Base-by-base conservation (phyloP, 1,140 invertebrate species). In the Tetramorium simillimum region DNA sequence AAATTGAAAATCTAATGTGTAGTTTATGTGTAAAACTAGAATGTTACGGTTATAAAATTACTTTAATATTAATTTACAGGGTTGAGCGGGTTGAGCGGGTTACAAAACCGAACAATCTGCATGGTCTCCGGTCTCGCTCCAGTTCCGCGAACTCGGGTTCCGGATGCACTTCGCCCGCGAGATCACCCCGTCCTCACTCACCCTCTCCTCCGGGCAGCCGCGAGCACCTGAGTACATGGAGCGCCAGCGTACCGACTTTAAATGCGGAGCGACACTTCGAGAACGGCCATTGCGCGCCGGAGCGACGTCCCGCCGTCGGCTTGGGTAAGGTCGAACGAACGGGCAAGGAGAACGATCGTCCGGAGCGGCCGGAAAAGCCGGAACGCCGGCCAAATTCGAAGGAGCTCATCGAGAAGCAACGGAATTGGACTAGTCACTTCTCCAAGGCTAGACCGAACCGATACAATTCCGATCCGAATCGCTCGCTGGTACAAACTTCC, bases 361-460 rank as follows among this genome's bases (percentile, higher is more conserved):
- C 94, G 0, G 96, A 96, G 12, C 96, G 96, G 81, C 97, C 97
- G 0, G 97, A 98, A 86, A 98, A 98, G 94, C 97, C 97, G 1
- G 97, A 98, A 92, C 95, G 97, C 46, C 97, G 97, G 90, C 97
- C 98, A 85, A 98, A 98, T 91, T 97, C 97, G 10, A 97, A 98
- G 76, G 98, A 98, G 93, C 94, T 98, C 16, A 98, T 98, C 58
- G 98, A 98, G 93, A 98, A 98, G 91, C 98, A 98, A 90, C 97
- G 97, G 92, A 98, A 98, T 94, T 98, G 98, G 98, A 98, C 98
- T 3, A 97, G 97, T 63, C 98, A 98, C 94, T 98, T 98, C 92
- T 97, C 97, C 33, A 98, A 98, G 94, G 96, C 97, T 18, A 96
- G 97, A 87, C 95, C 96, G 3, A 95, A 95, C 78, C 95, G 96